These are phyloP conservation scores for Dolichallabes microphthalmus DNA, from an alignment of 2,113 vertebrate genomes.

Conservation along the genomic window DNA sequence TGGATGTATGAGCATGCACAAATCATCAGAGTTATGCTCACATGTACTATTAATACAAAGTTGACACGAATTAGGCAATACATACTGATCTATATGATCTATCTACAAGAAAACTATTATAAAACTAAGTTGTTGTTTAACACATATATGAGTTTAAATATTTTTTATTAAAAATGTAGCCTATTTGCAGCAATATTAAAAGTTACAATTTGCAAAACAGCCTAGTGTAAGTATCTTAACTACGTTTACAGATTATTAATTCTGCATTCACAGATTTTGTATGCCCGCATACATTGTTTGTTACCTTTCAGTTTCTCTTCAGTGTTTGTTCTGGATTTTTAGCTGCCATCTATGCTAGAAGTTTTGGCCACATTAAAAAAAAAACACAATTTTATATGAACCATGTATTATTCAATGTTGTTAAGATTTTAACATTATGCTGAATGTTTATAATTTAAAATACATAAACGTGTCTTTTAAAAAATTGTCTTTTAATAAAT, in stretches of 20 bases:
- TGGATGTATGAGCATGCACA: conserved; percentile 40
- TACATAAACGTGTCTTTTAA: not conserved
- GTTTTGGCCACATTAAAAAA: not conserved
- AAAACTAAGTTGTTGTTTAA: not conserved
- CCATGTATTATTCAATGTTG: not conserved
- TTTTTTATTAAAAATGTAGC: not conserved
- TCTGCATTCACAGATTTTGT: not conserved
- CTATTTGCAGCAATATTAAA: not conserved
- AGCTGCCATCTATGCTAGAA: not conserved
- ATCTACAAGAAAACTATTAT: not conserved
- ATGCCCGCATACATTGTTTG: not conserved
- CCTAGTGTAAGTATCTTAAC: not conserved
- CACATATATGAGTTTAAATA: not conserved
- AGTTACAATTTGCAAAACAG: not conserved
- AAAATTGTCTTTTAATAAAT: too few relatives aligned
- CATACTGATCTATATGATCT: not conserved
- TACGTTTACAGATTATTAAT: not conserved
- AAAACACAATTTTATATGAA: not conserved
- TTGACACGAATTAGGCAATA: not conserved
- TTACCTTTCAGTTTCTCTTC: not conserved
- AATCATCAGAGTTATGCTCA: conserved; percentile 13
- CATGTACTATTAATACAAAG: not conserved
- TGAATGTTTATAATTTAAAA: not conserved
- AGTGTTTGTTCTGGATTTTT: not conserved
- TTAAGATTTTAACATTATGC: too few relatives aligned